These are phyloP conservation scores for Drosophila quinaria DNA, from an alignment of 2,888 invertebrate genomes.

Conservation along the genomic window DNA sequence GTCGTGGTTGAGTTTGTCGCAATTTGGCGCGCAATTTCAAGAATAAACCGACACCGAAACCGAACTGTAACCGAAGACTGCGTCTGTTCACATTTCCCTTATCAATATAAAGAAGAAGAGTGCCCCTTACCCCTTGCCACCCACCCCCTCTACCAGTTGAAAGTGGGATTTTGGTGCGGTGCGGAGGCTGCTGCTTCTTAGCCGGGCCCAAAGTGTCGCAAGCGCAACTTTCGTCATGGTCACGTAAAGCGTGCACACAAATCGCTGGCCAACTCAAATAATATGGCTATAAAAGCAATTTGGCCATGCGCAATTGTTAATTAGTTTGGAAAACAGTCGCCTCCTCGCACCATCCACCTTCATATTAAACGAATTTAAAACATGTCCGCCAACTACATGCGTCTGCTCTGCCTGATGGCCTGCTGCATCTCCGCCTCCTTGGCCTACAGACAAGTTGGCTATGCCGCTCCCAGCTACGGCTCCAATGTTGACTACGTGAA, in stretches of 20 bases:
- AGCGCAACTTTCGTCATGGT: slow-evolving; percentile 68
- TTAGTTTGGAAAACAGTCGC: slow-evolving; percentile 77
- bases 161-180: slow-evolving; percentile 12
- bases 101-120: slow-evolving; percentile 20
- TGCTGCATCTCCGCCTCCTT: slow-evolving; percentile 56
- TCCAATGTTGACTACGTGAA: slow-evolving; percentile 41
- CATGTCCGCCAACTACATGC: slow-evolving; percentile 60
- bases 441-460: slow-evolving; percentile 31
- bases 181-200: slow-evolving; percentile 20
- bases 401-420: slow-evolving; percentile 63
- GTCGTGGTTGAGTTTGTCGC: slow-evolving; percentile 31
- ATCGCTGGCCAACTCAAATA: slow-evolving; percentile 67
- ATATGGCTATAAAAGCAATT: slow-evolving; percentile 82
- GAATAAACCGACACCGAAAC: slow-evolving; percentile 53
- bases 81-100: slow-evolving; percentile 30
- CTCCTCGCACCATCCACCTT: slow-evolving; percentile 59
- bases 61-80: slow-evolving; percentile 39
- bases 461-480: slow-evolving; percentile 23
- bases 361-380: slow-evolving; percentile 1
- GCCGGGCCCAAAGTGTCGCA: slow-evolving; percentile 36
- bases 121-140: not conserved
- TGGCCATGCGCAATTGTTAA: slow-evolving; percentile 68
- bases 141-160: not conserved
- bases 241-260: slow-evolving; percentile 78
- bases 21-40: slow-evolving; percentile 67